Evolutionary conservation across 2,888 invertebrate genomes (phyloP).

Genomic region (Hirtodrosophila confusa): DNA sequence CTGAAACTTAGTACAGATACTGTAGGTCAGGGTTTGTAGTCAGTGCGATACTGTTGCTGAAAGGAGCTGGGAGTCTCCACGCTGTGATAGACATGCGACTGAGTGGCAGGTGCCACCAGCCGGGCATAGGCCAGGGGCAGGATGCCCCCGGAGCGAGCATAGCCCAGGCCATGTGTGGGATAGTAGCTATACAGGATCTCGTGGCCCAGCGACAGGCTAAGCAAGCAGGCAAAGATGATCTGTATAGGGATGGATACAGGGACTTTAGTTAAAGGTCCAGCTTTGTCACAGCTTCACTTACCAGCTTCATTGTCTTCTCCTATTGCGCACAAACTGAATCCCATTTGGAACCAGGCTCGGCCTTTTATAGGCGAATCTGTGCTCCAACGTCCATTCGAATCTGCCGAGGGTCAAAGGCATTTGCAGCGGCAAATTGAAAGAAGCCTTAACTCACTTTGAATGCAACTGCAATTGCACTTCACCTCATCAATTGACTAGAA

Average conservation of each 20-base stretch:
- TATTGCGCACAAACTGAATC: slow-evolving; percentile 46
- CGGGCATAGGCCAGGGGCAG: slow-evolving; percentile 74
- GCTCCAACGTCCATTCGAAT: slow-evolving; percentile 14
- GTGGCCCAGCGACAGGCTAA: slow-evolving; percentile 62
- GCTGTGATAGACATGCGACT: slow-evolving; percentile 79
- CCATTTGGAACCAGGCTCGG: slow-evolving; percentile 3
- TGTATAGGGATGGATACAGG: slow-evolving; percentile 7
- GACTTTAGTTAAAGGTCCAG: too few relatives aligned
- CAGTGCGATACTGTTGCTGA: slow-evolving; percentile 80
- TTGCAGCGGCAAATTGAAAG: slow-evolving; percentile 64
- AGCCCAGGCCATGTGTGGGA: slow-evolving; percentile 43
- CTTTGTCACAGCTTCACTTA: slow-evolving; percentile 28
- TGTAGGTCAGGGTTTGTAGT: slow-evolving; percentile 79
- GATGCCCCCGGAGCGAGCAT: slow-evolving; percentile 29
- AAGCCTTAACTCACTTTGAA: slow-evolving; percentile 65
- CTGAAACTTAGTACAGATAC: slow-evolving; percentile 60
- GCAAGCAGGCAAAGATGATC: slow-evolving; percentile 70
- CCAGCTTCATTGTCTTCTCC: slow-evolving; percentile 58
- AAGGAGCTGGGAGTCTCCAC: slow-evolving; percentile 79
- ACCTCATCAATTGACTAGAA: slow-evolving; percentile 31
- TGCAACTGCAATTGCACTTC: slow-evolving; percentile 48
- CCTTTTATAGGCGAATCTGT: slow-evolving; percentile 59
- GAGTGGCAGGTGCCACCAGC: slow-evolving; percentile 48
- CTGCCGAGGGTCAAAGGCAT: slow-evolving; percentile 65
- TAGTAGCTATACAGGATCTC: slow-evolving; percentile 72